Conservation (phyloP, 2,888 invertebrate species). For the Metellina segmentata region DNA sequence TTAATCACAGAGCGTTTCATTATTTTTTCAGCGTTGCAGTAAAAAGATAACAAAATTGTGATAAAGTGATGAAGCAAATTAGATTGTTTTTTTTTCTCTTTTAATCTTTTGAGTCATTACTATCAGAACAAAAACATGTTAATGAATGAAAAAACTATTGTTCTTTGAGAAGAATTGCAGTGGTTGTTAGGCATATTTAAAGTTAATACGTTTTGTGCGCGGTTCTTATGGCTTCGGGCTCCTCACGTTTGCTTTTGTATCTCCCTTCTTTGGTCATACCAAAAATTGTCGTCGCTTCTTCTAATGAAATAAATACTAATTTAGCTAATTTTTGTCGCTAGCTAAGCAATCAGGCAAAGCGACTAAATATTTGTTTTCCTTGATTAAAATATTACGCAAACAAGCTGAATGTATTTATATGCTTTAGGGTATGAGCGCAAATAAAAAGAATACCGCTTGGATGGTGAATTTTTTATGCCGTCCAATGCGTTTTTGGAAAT, state of each 20-base stretch:
- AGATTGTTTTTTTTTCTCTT: conserved; percentile 70
- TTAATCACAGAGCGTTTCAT: conserved; percentile 34
- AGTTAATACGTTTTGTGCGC: conserved; percentile 75
- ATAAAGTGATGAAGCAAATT: conserved; percentile 75
- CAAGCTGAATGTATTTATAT: conserved; percentile 76
- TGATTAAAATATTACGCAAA: conserved; percentile 77
- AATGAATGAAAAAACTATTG: conserved; percentile 71
- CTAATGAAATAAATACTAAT: conserved; percentile 77
- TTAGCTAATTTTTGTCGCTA: conserved; percentile 77
- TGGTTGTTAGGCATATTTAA: conserved; percentile 76
- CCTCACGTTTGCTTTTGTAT: conserved; percentile 72
- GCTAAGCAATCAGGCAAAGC: conserved; percentile 77
- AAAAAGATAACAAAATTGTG: conserved; percentile 71
- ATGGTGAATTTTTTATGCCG: conserved; percentile 72
- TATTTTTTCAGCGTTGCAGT: conserved; percentile 21
- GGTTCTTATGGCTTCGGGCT: conserved; percentile 65
- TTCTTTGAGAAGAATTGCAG: conserved; percentile 70
- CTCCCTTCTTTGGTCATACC: conserved; percentile 64
- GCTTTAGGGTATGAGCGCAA: conserved; percentile 73
- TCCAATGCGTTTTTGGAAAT: conserved; percentile 61
- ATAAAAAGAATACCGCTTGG: conserved; percentile 70
- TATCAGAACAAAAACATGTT: conserved; percentile 74
- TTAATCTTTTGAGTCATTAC: conserved; percentile 75
- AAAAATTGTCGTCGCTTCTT: conserved; percentile 77
- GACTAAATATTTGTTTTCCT: conserved; percentile 77